Conservation (phyloP, 2,888 invertebrate species). For the Rotaria socialis region DNA sequence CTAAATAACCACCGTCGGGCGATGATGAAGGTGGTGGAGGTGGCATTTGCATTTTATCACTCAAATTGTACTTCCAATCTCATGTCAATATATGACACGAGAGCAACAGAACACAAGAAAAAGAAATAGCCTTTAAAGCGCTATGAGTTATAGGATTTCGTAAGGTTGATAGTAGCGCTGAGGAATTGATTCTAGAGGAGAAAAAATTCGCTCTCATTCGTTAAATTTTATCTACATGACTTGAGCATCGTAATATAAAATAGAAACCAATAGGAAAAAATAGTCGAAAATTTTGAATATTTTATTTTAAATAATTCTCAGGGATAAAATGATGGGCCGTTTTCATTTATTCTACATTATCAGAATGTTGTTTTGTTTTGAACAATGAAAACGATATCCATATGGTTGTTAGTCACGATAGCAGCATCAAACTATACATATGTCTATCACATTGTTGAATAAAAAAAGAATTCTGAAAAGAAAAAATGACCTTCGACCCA, state of each 20-base stretch:
- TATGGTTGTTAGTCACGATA: too few species aligned
- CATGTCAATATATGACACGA: background rate
- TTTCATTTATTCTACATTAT: too few species aligned
- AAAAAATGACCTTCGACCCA: too few species aligned
- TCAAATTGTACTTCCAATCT: background rate
- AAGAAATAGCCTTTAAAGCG: background rate
- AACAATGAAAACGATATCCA: too few species aligned
- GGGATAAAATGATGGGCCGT: too few species aligned
- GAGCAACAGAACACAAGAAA: background rate
- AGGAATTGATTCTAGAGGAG: background rate
- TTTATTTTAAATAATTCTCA: too few species aligned
- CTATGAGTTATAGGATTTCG: background rate
- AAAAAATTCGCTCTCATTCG: background rate
- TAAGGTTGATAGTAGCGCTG: background rate
- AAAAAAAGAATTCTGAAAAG: too few species aligned
- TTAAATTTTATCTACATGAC: background rate
- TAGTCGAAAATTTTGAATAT: too few species aligned
- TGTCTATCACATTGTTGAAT: too few species aligned
- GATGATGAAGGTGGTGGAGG: constrained; percentile 6
- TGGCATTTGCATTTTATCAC: constrained; percentile 3
- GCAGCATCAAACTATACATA: too few species aligned
- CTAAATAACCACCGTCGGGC: background rate
- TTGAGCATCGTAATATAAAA: background rate
- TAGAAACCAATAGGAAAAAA: too few species aligned
- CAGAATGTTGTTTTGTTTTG: too few species aligned